Evolutionary conservation across 2,888 invertebrate genomes (phyloP), one percentile per base, ranked within the genome.

Genomic region (Horisme vitalbata): DNA sequence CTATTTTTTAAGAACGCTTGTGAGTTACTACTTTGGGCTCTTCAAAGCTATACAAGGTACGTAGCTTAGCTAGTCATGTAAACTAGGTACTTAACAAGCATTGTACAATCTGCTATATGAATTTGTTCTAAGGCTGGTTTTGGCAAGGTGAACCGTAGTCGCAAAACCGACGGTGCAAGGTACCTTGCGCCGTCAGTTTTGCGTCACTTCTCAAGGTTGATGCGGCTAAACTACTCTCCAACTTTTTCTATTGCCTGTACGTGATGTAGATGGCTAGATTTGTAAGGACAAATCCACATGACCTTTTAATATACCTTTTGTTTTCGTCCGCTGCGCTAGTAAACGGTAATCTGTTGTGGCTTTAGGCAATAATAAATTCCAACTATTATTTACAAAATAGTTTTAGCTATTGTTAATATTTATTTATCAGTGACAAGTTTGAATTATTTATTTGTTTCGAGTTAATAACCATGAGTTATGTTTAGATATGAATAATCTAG

Each of bases 81-180:
- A 18, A 18, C 15, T 15, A 15, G 15, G 3, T 5, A 4, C 15
- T 15, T 4, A 3, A 15, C 11, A n/a, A 4, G 11, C 8, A 3
- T 8, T 21, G 8, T 11, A n/a, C 10, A 5, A 11, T 10, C 28
- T 28, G 8, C 5, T 6, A 7, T 8, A 8, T 5, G 4, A 4
- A 26, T 5, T 26, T 30, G 28, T 31, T 35, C 26, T 39, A 26
- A 39, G 31, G 39, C 46, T 54, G 39, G 52, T 64, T 75, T 73
- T 71, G 71, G 67, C 73, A 74, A 72, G 65, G 69, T 65, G 58
- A 71, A 52, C 52, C 52, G 38, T 53, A 53, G 47, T 68, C 57
- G 67, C 73, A 48, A 69, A 52, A 66, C 69, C 58, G 44, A 48
- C 52, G 49, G 60, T 49, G 52, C 75, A 75, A 76, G 73, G 76